Percentiles rank a stretch among this genome's conserved stretches.
These are phyloP conservation scores for Agonum fuliginosum DNA, from an alignment of 2,888 invertebrate species.

Conservation along the genomic window DNA sequence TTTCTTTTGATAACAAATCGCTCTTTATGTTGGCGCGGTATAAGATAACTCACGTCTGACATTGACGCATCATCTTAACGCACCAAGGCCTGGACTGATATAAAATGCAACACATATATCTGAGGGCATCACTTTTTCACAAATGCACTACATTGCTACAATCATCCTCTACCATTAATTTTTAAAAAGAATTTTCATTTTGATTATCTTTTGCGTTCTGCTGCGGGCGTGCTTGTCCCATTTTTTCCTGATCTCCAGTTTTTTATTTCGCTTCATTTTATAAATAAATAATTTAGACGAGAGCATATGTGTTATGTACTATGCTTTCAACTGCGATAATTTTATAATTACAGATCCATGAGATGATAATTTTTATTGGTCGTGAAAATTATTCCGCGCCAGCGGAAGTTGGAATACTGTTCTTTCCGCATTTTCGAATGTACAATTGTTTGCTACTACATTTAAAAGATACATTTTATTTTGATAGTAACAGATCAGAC, in stretches of 20 bases:
- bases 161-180: neutral
- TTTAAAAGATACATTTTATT: too few species aligned
- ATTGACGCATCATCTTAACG: constrained; percentile 53
- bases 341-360: too few species aligned
- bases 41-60: constrained; percentile 54
- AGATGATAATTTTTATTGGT: too few species aligned
- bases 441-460: too few species aligned
- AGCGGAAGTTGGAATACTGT: too few species aligned
- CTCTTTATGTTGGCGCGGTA: constrained; percentile 38
- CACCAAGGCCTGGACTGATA: constrained; percentile 32
- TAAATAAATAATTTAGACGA: too few species aligned
- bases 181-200: constrained; percentile 10
- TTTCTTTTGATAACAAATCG: constrained; percentile 51
- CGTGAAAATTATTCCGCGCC: too few species aligned
- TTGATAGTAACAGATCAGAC: too few species aligned
- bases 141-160: constrained; percentile 8
- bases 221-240: neutral
- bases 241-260: neutral
- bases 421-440: too few species aligned
- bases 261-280: neutral
- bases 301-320: too few species aligned
- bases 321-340: too few species aligned
- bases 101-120: constrained; percentile 55
- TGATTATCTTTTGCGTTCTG: neutral
- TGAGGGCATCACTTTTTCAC: constrained; percentile 34